A percentile compares a stretch with the other conserved stretches of the same genome.
Evolutionary conservation across 1,140 invertebrate species (phyloP).

Genomic region (Manduca sexta): DNA sequence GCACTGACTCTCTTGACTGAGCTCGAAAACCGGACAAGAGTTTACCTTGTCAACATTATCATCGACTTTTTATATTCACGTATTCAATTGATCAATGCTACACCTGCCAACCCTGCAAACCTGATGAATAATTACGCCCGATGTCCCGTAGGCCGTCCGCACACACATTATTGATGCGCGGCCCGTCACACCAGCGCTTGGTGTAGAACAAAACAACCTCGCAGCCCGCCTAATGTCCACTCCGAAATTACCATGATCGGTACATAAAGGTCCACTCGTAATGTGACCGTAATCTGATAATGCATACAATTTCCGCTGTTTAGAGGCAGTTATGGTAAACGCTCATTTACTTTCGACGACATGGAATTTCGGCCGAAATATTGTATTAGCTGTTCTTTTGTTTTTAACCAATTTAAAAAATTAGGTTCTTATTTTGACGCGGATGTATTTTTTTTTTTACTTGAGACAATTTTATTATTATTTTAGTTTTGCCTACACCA

Average conservation of each 20-base stretch:
- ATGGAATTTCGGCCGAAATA: too few species aligned
- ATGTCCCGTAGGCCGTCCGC: conserved; percentile 11
- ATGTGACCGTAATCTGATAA: conserved; percentile 23
- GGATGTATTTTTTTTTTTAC: too few species aligned
- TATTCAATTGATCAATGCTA: not conserved
- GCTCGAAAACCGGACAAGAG: not conserved
- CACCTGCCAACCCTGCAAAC: conserved; percentile 9
- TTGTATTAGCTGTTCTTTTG: too few species aligned
- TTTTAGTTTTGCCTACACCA: too few species aligned
- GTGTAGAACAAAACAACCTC: conserved; percentile 1
- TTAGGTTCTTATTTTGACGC: too few species aligned
- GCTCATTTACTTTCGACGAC: too few species aligned
- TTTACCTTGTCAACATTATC: not conserved
- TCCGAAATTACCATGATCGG: conserved; percentile 10
- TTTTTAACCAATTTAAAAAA: too few species aligned
- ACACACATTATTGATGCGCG: conserved; percentile 20
- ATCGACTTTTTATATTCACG: too few species aligned
- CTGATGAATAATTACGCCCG: conserved; percentile 16
- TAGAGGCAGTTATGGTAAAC: not conserved
- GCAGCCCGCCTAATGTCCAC: not conserved
- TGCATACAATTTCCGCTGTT: conserved; percentile 18
- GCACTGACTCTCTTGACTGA: not conserved
- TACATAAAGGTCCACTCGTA: conserved; percentile 9
- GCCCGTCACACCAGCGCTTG: conserved; percentile 15
- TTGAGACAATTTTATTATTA: too few species aligned